Base-by-base conservation (phyloP, 2,888 invertebrate species). In the Tridacna gigas region DNA sequence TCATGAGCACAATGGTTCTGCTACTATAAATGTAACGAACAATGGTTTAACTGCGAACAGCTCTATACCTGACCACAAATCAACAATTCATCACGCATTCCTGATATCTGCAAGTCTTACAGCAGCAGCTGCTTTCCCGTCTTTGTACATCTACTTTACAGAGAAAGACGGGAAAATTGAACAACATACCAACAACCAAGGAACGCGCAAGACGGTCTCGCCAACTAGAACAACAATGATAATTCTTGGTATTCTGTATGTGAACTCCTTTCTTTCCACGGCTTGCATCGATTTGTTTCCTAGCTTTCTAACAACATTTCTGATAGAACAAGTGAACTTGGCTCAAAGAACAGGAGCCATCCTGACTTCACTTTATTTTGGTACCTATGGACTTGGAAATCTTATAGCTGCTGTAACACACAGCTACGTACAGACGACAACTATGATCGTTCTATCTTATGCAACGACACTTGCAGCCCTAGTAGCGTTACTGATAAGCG, bases 201-300 rank as follows among this genome's bases (percentile, higher is more conserved):
- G 56, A 15, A 56, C 20, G 9, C 15, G 56, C 20, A 56, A 56
- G 20, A 5, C 56, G 9, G 37, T 37, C 3, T 79, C 78, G 15
- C 76, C 61, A 20, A 67, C 65, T 45, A 63, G 37, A 0, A 60
- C 65, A 28, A 81, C 74, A 48, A 26, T n/a, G 7, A 25, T 78
- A 5, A 47, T 83, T 47, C 60, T 84, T 11, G 28, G 26, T 45
- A 66, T 84, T 73, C 47, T 84, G 15, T 79, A 69, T 20, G 51
- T 71, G 0, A 79, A 79, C 75, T 75, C 37, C 37, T 37, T 79
- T 25, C 75, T 79, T 26, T 82, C 81, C 0, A 85, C 82, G 3
- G 85, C 77, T 0, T 56, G 60, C 28, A 77, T 82, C 3, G 85
- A 85, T 73, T n/a, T 76, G 25, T 85, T 85, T 28, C 85, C 85